Evolutionary conservation across 2,888 invertebrate species (phyloP), one percentile per base, ranked within the genome.

Genomic region (Mythimna impura): DNA sequence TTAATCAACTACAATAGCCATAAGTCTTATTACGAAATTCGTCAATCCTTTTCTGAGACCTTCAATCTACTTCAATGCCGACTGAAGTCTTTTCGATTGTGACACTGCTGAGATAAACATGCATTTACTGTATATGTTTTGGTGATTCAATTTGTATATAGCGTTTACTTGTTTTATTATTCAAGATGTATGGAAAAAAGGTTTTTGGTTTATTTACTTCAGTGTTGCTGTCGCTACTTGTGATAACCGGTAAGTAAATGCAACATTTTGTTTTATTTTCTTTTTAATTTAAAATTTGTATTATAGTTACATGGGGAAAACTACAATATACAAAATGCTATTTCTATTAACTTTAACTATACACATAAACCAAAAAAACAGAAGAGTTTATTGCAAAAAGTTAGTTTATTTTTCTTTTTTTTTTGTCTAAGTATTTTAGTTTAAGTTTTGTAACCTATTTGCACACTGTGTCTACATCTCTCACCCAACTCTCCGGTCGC

Each of bases 21-120:
- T 91, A 91, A 89, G 81, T 76, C 86, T 86, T 85, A 80, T 93
- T 91, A 90, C 91, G 91, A 92, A 92, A 92, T 91, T 91, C 84
- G 88, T 91, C 90, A 92, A 91, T 92, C 92, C 92, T 91, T 89
- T 90, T 84, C 84, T 87, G 86, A 87, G 91, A 91, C 93, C 93
- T 93, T 92, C 91, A 87, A 81, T 83, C 71, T 81, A 86, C 89
- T 89, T 90, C 92, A 94, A 94, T 94, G 94, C 90, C 91, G 89
- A 86, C 88, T 91, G 88, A 91, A 93, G 90, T 82, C 87, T 90
- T 89, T 87, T 84, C 86, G 87, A 89, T 89, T 90, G 92, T 91
- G 89, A 89, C 90, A 90, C 89, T 84, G 76, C 85, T 88, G 74
- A 88, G 86, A 89, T 91, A 87, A 89, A 89, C 84, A 91, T 92